These are phyloP conservation scores for Nomada goodeniana DNA, from an alignment of 2,888 invertebrate genomes.

Conservation along the genomic window DNA sequence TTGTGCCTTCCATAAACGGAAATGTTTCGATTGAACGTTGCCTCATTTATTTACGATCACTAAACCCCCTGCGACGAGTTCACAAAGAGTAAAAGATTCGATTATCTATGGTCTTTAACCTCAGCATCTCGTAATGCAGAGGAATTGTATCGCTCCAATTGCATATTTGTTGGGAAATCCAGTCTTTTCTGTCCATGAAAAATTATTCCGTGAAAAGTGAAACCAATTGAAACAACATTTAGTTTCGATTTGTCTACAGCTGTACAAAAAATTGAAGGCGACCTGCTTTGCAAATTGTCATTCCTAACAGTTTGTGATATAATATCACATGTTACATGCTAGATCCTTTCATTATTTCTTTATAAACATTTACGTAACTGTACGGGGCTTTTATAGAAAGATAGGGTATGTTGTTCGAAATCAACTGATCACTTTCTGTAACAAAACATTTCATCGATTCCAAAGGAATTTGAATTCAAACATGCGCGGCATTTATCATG, in stretches of 20 bases:
- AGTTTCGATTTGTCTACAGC: too few relatives aligned
- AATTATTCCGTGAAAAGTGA: too few relatives aligned
- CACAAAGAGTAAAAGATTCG: constrained; percentile 28
- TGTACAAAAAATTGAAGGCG: too few relatives aligned
- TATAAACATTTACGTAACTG: neutral
- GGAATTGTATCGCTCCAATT: constrained; percentile 35
- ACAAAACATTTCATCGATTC: neutral
- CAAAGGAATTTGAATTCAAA: neutral
- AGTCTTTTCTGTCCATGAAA: neutral
- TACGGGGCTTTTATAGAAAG: neutral
- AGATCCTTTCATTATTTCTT: neutral
- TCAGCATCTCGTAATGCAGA: constrained; percentile 54
- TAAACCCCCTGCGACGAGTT: constrained; percentile 61
- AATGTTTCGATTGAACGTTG: constrained; percentile 26
- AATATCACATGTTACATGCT: neutral
- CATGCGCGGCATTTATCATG: neutral
- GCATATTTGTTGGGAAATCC: constrained; percentile 31
- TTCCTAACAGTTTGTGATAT: too few relatives aligned
- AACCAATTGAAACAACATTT: too few relatives aligned
- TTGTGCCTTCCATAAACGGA: neutral
- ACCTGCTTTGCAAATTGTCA: too few relatives aligned
- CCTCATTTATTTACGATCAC: constrained; percentile 46
- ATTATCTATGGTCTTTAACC: constrained; percentile 75
- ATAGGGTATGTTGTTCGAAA: constrained; percentile 2
- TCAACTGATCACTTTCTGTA: neutral